Conservation (phyloP, 2,888 invertebrate species). For the Leucozona laternaria region DNA sequence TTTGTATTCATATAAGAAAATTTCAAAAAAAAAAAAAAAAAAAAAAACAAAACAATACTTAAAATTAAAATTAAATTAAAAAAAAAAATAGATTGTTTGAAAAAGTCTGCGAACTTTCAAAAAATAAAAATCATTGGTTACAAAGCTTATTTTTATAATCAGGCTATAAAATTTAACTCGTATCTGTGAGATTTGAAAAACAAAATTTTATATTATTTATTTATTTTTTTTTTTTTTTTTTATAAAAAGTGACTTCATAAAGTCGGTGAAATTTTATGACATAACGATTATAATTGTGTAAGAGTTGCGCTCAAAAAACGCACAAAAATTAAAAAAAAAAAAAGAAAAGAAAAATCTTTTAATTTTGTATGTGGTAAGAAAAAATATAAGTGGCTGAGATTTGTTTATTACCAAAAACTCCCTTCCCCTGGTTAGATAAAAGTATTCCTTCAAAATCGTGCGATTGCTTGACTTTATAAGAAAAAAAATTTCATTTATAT, state of each 20-base stretch:
- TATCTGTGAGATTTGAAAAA: conserved; percentile 76
- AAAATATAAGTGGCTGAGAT: conserved; percentile 79
- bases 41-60: conserved; percentile 40
- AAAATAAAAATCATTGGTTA: conserved; percentile 16
- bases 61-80: conserved; percentile 53
- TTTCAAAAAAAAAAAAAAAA: conserved; percentile 47
- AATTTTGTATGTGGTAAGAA: not conserved
- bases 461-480: conserved; percentile 76
- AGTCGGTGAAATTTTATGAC: conserved; percentile 53
- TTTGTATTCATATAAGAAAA: conserved; percentile 51
- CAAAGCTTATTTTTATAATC: conserved; percentile 32
- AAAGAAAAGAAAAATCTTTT: conserved; percentile 1
- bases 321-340: conserved; percentile 68
- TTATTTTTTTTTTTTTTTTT: conserved; percentile 41
- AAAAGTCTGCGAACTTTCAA: conserved; percentile 63
- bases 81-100: conserved; percentile 23
- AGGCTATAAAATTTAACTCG: conserved; percentile 73
- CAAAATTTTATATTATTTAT: conserved; percentile 38
- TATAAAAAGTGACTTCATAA: conserved; percentile 65
- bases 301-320: conserved; percentile 79
- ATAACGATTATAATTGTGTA: conserved; percentile 65
- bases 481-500: not conserved
- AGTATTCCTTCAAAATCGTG: conserved; percentile 48
- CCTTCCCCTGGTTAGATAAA: not conserved
- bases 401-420: conserved; percentile 37